These are phyloP conservation scores for Bos taurus DNA, from an alignment of 2,113 vertebrate genomes.

Conservation along the genomic window DNA sequence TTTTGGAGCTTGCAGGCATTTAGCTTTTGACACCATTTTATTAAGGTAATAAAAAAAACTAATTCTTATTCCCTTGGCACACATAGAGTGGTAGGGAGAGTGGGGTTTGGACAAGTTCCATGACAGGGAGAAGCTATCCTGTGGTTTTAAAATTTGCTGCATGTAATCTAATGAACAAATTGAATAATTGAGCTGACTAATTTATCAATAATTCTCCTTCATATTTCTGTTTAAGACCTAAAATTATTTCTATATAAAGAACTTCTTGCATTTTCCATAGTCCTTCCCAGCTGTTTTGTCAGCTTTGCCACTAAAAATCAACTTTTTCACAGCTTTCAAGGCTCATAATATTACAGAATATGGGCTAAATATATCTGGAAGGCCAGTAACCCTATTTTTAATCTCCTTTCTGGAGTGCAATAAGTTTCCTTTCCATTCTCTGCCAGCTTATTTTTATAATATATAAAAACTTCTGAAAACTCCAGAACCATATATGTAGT, in stretches of 20 bases:
- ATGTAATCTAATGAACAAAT: neutral
- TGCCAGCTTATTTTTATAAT: constrained; percentile 8
- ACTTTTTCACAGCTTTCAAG: neutral
- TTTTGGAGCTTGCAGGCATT: constrained; percentile 14
- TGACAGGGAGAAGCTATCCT: neutral
- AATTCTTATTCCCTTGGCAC: neutral
- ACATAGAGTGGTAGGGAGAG: neutral
- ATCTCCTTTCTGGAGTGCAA: neutral
- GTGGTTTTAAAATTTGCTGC: constrained; percentile 12
- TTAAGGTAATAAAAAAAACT: constrained; percentile 40
- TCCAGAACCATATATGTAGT: neutral
- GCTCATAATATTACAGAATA: constrained; percentile 1
- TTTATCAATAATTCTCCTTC: neutral
- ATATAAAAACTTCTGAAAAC: neutral
- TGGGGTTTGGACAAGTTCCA: neutral
- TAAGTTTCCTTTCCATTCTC: constrained; percentile 7
- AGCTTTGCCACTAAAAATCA: neutral
- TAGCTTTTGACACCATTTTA: constrained; percentile 27
- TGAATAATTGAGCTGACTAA: neutral
- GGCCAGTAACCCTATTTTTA: constrained; percentile 26
- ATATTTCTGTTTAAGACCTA: constrained; percentile 5
- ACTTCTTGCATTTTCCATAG: neutral
- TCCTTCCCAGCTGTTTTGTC: neutral
- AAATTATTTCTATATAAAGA: constrained; percentile 5
- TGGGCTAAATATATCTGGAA: constrained; percentile 44